phyloP scores from a whole-genome alignment of 1,140 invertebrate species.

The Drosophila sechellia region DNA sequence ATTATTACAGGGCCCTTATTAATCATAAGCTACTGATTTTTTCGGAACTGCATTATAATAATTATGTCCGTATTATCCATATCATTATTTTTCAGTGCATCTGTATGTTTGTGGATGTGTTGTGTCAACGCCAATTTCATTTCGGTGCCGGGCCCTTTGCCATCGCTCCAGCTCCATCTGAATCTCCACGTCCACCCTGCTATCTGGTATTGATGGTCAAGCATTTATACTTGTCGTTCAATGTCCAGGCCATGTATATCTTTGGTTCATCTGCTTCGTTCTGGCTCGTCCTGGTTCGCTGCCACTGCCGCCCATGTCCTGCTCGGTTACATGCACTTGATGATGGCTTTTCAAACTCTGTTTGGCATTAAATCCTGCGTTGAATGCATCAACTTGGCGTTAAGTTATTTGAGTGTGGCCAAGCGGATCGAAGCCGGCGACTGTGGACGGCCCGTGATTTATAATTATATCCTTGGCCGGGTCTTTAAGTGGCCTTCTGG shows the following conservation, averaged over 20 bases:
- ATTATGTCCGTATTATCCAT: too few relatives aligned
- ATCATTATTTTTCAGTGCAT: background rate
- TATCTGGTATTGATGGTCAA: constrained; percentile 70
- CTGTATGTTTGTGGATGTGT: constrained; percentile 19
- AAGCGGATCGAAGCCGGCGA: constrained; percentile 38
- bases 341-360: constrained; percentile 70
- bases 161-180: constrained; percentile 13
- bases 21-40: background rate
- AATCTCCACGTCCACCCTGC: constrained; percentile 23
- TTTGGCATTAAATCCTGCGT: constrained; percentile 66
- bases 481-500: constrained; percentile 38
- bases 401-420: constrained; percentile 75
- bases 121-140: constrained; percentile 63
- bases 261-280: constrained; percentile 20
- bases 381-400: constrained; percentile 66
- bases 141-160: constrained; percentile 37
- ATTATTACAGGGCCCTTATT: background rate
- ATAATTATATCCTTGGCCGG: constrained; percentile 56
- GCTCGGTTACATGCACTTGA: constrained; percentile 65
- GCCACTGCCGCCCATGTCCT: constrained; percentile 34
- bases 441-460: constrained; percentile 50
- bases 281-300: constrained; percentile 8
- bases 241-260: constrained; percentile 62
- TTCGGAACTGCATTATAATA: too few relatives aligned
- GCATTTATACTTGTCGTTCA: constrained; percentile 77